Conservation (phyloP, 2,797 vertebrate genomes). For the Anabas testudineus region DNA sequence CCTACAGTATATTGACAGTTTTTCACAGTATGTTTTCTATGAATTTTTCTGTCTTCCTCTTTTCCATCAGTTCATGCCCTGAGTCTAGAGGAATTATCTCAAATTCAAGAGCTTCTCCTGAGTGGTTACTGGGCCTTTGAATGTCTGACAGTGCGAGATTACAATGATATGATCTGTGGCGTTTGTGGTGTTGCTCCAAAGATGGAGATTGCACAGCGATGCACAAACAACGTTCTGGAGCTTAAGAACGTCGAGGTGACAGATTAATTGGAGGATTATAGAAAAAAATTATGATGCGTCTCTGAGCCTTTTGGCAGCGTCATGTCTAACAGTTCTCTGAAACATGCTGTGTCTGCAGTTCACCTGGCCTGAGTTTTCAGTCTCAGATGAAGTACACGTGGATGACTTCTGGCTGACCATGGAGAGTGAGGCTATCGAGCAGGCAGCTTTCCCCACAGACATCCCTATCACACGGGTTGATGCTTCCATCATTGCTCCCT, state of each 20-base stretch:
- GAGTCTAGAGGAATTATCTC: slow-evolving; percentile 83
- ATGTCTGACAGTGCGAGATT: slow-evolving; percentile 94
- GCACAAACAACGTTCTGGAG: slow-evolving; percentile 87
- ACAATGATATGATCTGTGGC: slow-evolving; percentile 99
- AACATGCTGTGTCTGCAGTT: slow-evolving; percentile 84
- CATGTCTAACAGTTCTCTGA: not conserved
- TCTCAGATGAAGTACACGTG: slow-evolving; percentile 93
- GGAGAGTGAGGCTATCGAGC: slow-evolving; percentile 97
- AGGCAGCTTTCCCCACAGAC: slow-evolving; percentile 92
- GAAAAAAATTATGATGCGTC: not conserved
- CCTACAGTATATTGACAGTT: not conserved
- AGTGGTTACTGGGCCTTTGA: slow-evolving; percentile 98
- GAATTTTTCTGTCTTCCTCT: not conserved
- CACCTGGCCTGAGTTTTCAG: slow-evolving; percentile 93
- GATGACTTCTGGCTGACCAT: slow-evolving; percentile 99
- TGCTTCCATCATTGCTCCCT: slow-evolving; percentile 96
- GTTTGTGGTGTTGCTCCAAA: slow-evolving; percentile 95
- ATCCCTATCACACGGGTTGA: slow-evolving; percentile 97
- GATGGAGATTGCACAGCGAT: slow-evolving; percentile 92
- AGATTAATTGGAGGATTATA: not conserved
- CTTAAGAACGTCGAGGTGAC: slow-evolving; percentile 94
- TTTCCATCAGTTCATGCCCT: slow-evolving; percentile 86
- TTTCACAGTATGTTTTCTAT: not conserved
- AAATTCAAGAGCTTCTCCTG: slow-evolving; percentile 91
- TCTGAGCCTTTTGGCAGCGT: not conserved